phyloP scores from a whole-genome alignment of 2,888 invertebrate genomes.

The Gisinianus flammeolus region DNA sequence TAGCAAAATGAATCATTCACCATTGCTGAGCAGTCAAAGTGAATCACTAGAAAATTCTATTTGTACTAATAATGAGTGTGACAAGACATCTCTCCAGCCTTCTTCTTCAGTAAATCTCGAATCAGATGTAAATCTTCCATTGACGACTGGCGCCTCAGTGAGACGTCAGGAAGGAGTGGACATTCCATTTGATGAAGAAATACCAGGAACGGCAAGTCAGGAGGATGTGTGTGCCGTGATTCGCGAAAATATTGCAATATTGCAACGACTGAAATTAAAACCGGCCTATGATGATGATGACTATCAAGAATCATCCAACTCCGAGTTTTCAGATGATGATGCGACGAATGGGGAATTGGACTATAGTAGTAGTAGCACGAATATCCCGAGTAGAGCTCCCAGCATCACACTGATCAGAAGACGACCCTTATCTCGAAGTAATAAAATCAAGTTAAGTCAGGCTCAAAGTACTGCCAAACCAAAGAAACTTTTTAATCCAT shows the following conservation, averaged over 20 bases:
- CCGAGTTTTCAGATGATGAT: constrained; percentile 47
- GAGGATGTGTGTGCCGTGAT: constrained; percentile 58
- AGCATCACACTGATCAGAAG: not conserved
- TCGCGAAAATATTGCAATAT: constrained; percentile 57
- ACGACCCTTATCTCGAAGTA: constrained; percentile 15
- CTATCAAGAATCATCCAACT: constrained; percentile 65
- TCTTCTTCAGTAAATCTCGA: not conserved
- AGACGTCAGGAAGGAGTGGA: not conserved
- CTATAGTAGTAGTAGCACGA: constrained; percentile 6
- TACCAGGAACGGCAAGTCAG: constrained; percentile 45
- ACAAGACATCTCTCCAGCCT: too few relatives aligned
- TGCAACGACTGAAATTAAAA: constrained; percentile 62
- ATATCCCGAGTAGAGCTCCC: not conserved
- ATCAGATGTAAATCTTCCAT: not conserved
- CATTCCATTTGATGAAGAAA: too few relatives aligned
- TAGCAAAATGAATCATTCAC: too few relatives aligned
- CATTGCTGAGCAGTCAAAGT: too few relatives aligned
- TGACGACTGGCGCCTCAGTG: not conserved
- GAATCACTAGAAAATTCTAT: too few relatives aligned
- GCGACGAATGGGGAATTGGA: not conserved
- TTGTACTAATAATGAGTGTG: too few relatives aligned
- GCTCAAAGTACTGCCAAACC: not conserved
- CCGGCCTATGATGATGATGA: constrained; percentile 73
- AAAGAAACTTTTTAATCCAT: constrained; percentile 54
- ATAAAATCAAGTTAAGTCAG: not conserved